phyloP scores from a whole-genome alignment of 2,888 invertebrate species.

The Sminthurinus aureus region DNA sequence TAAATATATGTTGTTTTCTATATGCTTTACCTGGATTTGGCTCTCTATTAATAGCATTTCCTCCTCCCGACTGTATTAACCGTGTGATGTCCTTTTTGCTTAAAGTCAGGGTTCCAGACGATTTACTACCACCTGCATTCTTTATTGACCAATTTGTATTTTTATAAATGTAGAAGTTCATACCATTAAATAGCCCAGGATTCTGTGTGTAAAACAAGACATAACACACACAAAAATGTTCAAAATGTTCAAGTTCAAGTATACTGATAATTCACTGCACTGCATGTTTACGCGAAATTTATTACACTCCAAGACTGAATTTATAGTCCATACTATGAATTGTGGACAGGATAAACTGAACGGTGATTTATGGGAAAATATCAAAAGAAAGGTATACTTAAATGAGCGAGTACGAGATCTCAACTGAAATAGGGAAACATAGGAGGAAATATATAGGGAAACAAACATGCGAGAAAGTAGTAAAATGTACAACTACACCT shows the following conservation, averaged over 20 bases:
- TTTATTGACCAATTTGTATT: slow-evolving; percentile 31
- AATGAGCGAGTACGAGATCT: too few species aligned
- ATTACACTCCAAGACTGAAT: slow-evolving; percentile 10
- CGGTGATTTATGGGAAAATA: too few species aligned
- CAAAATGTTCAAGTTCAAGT: too few species aligned
- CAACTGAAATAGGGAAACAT: neutral
- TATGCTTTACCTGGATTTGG: slow-evolving; percentile 45
- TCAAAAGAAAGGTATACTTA: too few species aligned
- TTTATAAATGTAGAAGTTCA: slow-evolving; percentile 56
- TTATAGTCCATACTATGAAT: neutral
- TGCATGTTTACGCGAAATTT: neutral
- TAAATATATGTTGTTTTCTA: too few species aligned
- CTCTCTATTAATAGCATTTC: slow-evolving; percentile 51
- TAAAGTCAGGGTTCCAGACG: neutral
- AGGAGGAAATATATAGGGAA: slow-evolving; percentile 17
- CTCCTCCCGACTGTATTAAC: slow-evolving; percentile 48
- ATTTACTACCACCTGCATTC: neutral
- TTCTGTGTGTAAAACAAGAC: slow-evolving; percentile 45
- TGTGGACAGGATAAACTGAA: neutral
- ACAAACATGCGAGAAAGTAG: neutral
- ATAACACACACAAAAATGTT: neutral
- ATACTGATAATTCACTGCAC: too few species aligned
- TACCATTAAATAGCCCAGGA: slow-evolving; percentile 53
- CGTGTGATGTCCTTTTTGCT: slow-evolving; percentile 46
- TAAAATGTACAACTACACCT: slow-evolving; percentile 7